Conservation (phyloP, 2,888 invertebrate species). For the Xanthorhoe spadicearia region DNA sequence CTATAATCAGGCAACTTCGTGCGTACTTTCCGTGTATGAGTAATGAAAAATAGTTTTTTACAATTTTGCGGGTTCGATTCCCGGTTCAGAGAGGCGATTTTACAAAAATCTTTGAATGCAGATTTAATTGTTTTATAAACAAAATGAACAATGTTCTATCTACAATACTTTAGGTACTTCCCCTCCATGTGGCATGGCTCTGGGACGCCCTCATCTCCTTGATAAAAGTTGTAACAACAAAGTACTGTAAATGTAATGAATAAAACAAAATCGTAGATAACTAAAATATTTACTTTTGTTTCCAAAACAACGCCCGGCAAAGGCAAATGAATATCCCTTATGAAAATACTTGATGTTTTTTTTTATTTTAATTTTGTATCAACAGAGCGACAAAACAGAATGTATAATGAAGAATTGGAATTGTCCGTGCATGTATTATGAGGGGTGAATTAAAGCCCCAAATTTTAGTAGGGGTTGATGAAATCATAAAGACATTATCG, state of each 20-base stretch:
- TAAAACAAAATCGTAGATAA: background rate
- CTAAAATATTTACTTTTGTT: slow-evolving; percentile 2
- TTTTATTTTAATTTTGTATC: slow-evolving; percentile 24
- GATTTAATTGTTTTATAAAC: too few relatives aligned
- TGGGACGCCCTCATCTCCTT: background rate
- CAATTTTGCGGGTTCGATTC: too few relatives aligned
- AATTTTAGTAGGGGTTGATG: slow-evolving; percentile 48
- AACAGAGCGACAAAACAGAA: slow-evolving; percentile 43
- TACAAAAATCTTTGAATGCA: too few relatives aligned
- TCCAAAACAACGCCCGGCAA: background rate
- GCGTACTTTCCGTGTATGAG: too few relatives aligned
- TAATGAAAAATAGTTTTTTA: too few relatives aligned
- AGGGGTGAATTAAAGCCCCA: slow-evolving; percentile 42
- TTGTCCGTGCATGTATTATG: slow-evolving; percentile 51
- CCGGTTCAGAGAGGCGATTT: too few relatives aligned
- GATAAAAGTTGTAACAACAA: background rate
- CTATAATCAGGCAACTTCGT: too few relatives aligned
- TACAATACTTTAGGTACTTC: too few relatives aligned
- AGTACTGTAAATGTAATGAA: background rate
- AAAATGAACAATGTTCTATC: too few relatives aligned
- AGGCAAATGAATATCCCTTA: slow-evolving; percentile 10
- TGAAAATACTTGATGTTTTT: slow-evolving; percentile 10
- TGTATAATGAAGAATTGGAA: slow-evolving; percentile 48
- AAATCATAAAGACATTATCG: slow-evolving; percentile 45
- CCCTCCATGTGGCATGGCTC: too few relatives aligned